Conservation (phyloP, 2,113 vertebrate genomes). For the Entomyzon cyanotis region DNA sequence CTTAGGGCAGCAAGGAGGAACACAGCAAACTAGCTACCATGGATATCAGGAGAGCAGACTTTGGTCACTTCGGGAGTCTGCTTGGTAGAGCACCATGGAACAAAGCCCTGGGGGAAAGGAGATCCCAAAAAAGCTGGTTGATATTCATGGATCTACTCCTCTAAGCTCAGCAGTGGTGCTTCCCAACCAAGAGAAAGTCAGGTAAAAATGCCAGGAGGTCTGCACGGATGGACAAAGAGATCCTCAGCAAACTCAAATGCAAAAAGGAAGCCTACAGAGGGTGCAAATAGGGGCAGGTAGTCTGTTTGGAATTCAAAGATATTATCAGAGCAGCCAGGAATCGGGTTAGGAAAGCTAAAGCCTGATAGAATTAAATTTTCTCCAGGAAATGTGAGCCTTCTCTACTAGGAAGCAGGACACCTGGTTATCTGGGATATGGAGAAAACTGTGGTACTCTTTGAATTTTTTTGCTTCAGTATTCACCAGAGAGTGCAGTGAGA, state of each 20-base stretch:
- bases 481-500: not conserved
- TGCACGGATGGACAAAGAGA: not conserved
- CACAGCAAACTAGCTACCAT: not conserved
- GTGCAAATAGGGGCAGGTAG: not conserved
- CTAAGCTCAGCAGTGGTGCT: not conserved
- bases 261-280: not conserved
- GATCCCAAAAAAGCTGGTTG: not conserved
- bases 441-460: not conserved
- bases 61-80: not conserved
- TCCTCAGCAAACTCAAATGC: not conserved
- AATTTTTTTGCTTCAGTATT: not conserved
- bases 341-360: not conserved
- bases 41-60: not conserved
- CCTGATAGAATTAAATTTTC: not conserved
- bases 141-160: not conserved
- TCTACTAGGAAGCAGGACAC: not conserved
- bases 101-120: not conserved
- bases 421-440: not conserved
- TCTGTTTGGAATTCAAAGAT: not conserved
- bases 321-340: not conserved
- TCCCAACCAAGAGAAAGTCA: not conserved
- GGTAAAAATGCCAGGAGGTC: not conserved
- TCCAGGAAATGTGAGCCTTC: not conserved
- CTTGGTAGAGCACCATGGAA: not conserved
- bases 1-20: not conserved